Base-by-base conservation (phyloP, 1,140 invertebrate genomes). In the Drosophila orena region DNA sequence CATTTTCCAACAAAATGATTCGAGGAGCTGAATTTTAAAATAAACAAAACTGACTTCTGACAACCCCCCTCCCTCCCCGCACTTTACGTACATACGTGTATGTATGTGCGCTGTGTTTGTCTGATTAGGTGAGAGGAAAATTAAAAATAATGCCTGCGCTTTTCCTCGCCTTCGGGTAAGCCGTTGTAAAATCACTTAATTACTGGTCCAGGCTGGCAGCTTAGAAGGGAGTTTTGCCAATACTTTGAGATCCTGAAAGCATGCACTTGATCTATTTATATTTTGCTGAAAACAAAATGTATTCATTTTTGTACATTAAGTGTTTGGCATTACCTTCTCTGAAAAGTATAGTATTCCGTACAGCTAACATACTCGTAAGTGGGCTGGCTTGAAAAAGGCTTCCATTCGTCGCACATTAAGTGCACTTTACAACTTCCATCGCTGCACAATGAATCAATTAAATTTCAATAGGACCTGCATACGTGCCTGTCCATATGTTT, bases 1-100 rank as follows among this genome's bases (percentile, higher is more conserved):
- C 86, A 90, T 90, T 90, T 90, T 90, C 81, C 76, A 86, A 83
- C 83, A 86, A 86, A 88, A 88, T 88, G 84, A 88, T 89, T 88
- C 84, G 79, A 70, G 77, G 77, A 74, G 84, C 79, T 89, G 84
- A 88, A 89, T 89, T 88, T 88, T 86, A 89, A 88, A 88, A 88
- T 83, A 83, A 89, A 83, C 83, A 89, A 83, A 79, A 83, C 83
- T 88, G 76, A 88, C 83, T 86, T 81, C 83, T 86, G 78, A 68
- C 74, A 88, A 81, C 52, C 44, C 34, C 14, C n/a, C 22, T 35
- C 5, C 22, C 2, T 42, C 5, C 6, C 4, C 24, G 5, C 1
- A 1, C 1, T 27, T 6, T 27, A 1, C 24, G 24, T 6, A n/a
- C n/a, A n/a, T n/a, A n/a, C n/a, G n/a, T n/a, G n/a, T n/a, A n/a